phyloP scores from a whole-genome alignment of 1,140 invertebrate species.

The Caenorhabditis brenneri region DNA sequence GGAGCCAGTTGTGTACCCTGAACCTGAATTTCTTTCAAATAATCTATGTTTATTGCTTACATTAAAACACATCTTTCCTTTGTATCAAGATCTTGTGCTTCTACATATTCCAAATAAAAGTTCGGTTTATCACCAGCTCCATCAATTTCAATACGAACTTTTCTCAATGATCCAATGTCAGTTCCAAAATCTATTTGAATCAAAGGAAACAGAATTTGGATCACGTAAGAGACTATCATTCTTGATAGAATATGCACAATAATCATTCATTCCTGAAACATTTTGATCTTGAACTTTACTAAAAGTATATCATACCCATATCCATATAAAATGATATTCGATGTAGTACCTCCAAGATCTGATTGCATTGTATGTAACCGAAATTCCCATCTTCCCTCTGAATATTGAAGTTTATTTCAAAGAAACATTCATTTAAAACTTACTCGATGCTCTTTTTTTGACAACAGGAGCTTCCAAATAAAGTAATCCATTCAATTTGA shows the following conservation, averaged over 20 bases:
- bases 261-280: neutral
- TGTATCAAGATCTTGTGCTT: constrained; percentile 56
- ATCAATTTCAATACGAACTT: constrained; percentile 56
- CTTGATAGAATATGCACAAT: neutral
- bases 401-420: neutral
- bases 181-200: constrained; percentile 56
- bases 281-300: too few relatives aligned
- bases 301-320: too few relatives aligned
- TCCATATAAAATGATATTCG: constrained; percentile 48
- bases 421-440: neutral
- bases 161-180: constrained; percentile 51
- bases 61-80: constrained; percentile 53
- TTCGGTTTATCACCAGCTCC: constrained; percentile 51
- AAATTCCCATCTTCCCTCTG: constrained; percentile 57
- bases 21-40: neutral
- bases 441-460: constrained; percentile 28
- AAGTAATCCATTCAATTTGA: constrained; percentile 42
- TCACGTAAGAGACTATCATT: neutral
- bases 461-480: constrained; percentile 47
- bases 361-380: constrained; percentile 48
- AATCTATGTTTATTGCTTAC: neutral
- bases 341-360: constrained; percentile 55
- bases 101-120: constrained; percentile 55
- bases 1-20: constrained; percentile 54
- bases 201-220: too few relatives aligned